Evolutionary conservation across 2,113 vertebrate species (phyloP), one percentile per base, ranked within the genome.

Genomic region (Tyto alba): DNA sequence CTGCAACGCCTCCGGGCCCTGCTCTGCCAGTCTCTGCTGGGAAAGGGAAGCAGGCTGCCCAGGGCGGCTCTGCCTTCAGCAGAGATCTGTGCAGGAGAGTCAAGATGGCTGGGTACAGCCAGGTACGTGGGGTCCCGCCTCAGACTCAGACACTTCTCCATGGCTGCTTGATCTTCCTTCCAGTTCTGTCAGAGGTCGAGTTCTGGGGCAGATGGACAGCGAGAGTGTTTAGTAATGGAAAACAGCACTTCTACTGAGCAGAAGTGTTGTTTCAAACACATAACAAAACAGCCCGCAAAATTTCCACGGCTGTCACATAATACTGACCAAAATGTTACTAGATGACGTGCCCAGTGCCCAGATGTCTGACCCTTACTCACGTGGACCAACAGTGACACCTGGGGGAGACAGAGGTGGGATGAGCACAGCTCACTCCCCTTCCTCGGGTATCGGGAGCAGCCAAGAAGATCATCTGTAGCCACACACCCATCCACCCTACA

Each of bases 361-460:
- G n/a, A 7, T 47, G 36, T 1, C 90, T 43, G 29, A 10, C 82
- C 25, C 3, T 55, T 16, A 5, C 26, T 93, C 48, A 4, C 48
- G 36, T 9, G 97, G 97, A 76, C 95, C 98, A 97, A 98, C 97
- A 98, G 97, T 97, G 98, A 98, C 98, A 98, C 97, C 98, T 97
- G 96, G 97, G 98, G 98, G 98, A 98, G 85, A 97, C 85, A 69
- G 62, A 88, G 91, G 68, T 22, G 30, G 96, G 90, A 96, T 6
- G 95, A 95, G 93, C 93, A 48, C 95, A 60, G 91, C 93, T 80
- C 27, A 48, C 7, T 40, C 69, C 41, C 2, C 16, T 15, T 29
- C 67, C 88, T 29, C 85, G 11, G 82, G 57, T 9, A 27, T 18
- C 48, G 2, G 2, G 21, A 4, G 21, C 2, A 17, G 20, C 73